Base-by-base conservation (phyloP, 2,888 invertebrate genomes). In the Gymnosoma rotundatum region DNA sequence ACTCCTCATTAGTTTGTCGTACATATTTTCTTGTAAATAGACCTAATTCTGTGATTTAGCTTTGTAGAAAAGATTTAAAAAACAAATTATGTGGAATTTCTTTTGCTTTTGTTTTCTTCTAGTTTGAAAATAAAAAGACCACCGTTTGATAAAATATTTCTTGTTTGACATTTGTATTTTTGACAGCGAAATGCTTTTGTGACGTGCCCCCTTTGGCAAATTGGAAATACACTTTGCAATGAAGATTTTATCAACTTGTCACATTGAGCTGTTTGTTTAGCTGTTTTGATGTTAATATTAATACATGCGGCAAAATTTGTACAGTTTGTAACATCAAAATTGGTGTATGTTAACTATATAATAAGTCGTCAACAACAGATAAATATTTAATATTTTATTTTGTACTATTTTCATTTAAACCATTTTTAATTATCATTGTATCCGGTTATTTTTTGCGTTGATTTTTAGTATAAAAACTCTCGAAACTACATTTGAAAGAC, bases 1-100 rank as follows among this genome's bases (percentile, higher is more conserved):
- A 78, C 78, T 79, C 18, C 73, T 69, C 78, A 81, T 84, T 84
- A 81, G 73, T 76, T 80, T 78, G 78, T 78, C 69, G 83, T 73
- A 69, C 80, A 73, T 64, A 64, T 73, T 70, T 84, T 69, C 16
- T 60, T 76, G 76, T 78, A 73, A 84, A 84, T 81, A 73, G 52
- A 78, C 78, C 80, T 81, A 84, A 84, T 80, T 84, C 38, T 73
- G 14, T 50, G 21, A 61, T 25, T 61, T 20, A 73, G 73, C 63
- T 83, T 80, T 80, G 60, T 67, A 58, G 36, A 79, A 76, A 78
- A 78, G 63, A 69, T 72, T 76, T 60, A 58, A 61, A 32, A 63
- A 61, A 73, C 72, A 76, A 76, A 80, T 78, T 69, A 38, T 81
- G 69, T 64, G 5, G n/a, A 42, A 61, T 61, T 61, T 66, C 1